Conservation (phyloP, 1,140 invertebrate genomes). For the Lepidotrigona ventralis region DNA sequence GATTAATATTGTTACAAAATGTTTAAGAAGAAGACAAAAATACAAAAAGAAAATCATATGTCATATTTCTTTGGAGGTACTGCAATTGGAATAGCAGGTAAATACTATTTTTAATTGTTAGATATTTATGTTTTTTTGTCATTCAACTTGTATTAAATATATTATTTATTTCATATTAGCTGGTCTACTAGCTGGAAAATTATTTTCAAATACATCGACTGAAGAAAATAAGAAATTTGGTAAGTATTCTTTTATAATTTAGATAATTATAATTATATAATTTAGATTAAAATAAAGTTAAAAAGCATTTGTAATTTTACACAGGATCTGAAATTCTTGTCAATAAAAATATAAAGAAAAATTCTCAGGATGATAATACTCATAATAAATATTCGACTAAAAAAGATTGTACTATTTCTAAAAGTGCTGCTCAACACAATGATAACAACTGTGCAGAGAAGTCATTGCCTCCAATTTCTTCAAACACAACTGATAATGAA, state of each 20-base stretch:
- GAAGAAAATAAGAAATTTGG: background rate
- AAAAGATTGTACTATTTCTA: background rate
- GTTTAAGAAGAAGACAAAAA: conserved; percentile 2
- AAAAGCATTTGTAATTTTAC: background rate
- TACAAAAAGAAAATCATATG: background rate
- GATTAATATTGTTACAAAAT: background rate
- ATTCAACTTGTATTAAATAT: background rate
- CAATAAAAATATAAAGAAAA: background rate
- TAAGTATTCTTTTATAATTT: conserved; percentile 15
- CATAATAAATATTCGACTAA: background rate
- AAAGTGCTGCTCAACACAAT: conserved; percentile 6
- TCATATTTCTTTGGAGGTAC: conserved; percentile 11
- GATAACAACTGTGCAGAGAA: background rate
- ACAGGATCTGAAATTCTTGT: background rate
- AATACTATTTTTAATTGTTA: conserved; percentile 4
- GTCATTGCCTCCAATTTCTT: background rate
- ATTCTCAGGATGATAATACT: conserved; percentile 21
- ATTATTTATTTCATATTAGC: conserved; percentile 13
- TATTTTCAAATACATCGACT: background rate
- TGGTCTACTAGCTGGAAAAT: conserved; percentile 23
- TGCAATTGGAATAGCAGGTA: conserved; percentile 14
- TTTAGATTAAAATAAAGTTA: background rate
- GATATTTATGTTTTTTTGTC: background rate
- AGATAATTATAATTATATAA: no score
- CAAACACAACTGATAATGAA: background rate